Percentiles rank a stretch among this genome's conserved stretches.
phyloP scores from a whole-genome alignment of 2,888 invertebrate genomes.

The Bibio marci region DNA sequence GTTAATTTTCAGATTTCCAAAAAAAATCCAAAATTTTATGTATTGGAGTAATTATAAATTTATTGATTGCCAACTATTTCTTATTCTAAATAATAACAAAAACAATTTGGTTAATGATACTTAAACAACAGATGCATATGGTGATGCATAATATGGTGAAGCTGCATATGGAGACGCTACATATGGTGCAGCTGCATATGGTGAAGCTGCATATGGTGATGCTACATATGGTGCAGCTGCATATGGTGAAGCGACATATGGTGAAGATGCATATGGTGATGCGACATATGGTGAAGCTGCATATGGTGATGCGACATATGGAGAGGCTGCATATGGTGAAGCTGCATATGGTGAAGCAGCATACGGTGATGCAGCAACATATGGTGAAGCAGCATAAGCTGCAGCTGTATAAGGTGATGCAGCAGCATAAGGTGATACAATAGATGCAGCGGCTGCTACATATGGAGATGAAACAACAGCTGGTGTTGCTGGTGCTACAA shows the following conservation, averaged over 20 bases:
- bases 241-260: constrained; percentile 29
- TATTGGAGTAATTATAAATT: too few species aligned
- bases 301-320: constrained; percentile 21
- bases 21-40: too few species aligned
- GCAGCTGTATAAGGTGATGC: constrained; percentile 19
- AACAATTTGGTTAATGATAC: too few species aligned
- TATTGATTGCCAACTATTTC: too few species aligned
- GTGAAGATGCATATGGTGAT: constrained; percentile 13
- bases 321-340: constrained; percentile 22
- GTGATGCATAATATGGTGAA: constrained; percentile 15
- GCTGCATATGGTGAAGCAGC: constrained; percentile 18
- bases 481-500: constrained; percentile 24
- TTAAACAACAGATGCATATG: too few species aligned
- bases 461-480: constrained; percentile 17
- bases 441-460: constrained; percentile 17
- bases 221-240: constrained; percentile 20
- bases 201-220: too few species aligned
- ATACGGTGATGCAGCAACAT: constrained; percentile 27
- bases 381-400: constrained; percentile 13
- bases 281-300: constrained; percentile 16
- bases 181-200: too few species aligned
- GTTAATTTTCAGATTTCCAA: too few species aligned
- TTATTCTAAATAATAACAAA: too few species aligned
- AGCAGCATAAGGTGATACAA: constrained; percentile 16
- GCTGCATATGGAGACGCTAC: too few species aligned